Evolutionary conservation across 2,797 vertebrate species (phyloP).

Genomic region (Orientallactaga sibirica): DNA sequence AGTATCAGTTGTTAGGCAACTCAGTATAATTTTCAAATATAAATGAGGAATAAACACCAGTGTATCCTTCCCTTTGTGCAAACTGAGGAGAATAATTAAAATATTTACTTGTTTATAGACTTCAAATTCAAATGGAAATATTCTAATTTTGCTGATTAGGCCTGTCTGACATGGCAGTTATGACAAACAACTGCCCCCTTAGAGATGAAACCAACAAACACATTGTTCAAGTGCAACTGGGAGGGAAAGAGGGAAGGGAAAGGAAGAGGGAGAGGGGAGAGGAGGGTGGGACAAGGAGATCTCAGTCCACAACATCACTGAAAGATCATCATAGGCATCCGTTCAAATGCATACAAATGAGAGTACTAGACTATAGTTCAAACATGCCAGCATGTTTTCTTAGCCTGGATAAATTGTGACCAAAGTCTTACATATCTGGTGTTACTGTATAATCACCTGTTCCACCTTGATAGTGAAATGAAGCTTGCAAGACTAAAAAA

Average conservation of each 20-base stretch:
- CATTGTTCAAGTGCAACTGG: conserved; percentile 24
- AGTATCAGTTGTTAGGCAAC: conserved; percentile 26
- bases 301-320: neutral
- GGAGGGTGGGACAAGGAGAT: neutral
- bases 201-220: conserved; percentile 40
- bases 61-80: conserved; percentile 2
- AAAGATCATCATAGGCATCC: conserved; percentile 39
- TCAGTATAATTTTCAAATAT: conserved; percentile 25
- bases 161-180: conserved; percentile 27
- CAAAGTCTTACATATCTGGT: conserved; percentile 40
- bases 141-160: conserved; percentile 48
- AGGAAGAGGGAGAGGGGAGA: neutral
- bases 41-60: conserved; percentile 52
- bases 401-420: conserved; percentile 34
- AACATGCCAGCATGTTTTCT: conserved; percentile 18
- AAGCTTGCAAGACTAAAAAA: conserved; percentile 11
- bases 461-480: conserved; percentile 36
- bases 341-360: conserved; percentile 56
- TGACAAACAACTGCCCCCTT: neutral
- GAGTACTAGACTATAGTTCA: conserved; percentile 36
- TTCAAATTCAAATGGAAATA: conserved; percentile 47
- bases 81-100: conserved; percentile 42
- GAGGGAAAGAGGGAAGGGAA: neutral
- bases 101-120: conserved; percentile 28
- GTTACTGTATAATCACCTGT: conserved; percentile 56